Evolutionary conservation across 2,113 vertebrate species (phyloP).

Genomic region (Mormyrus iriodes): DNA sequence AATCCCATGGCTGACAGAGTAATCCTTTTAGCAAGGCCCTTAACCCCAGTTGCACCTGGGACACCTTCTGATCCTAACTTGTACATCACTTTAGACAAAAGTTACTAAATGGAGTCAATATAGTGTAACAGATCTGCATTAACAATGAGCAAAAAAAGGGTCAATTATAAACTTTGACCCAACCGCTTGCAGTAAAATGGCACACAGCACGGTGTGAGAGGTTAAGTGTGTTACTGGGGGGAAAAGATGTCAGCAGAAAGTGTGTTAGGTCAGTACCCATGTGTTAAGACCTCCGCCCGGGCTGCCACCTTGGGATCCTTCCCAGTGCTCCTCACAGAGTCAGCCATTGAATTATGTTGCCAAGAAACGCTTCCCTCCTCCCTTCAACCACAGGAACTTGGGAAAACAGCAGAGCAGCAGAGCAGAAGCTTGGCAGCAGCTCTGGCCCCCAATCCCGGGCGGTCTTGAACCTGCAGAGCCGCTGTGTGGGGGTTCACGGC

Average conservation of each 20-base stretch:
- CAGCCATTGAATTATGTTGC: not conserved
- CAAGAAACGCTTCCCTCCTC: not conserved
- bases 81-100: not conserved
- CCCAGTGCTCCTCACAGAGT: not conserved
- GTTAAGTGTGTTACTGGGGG: not conserved
- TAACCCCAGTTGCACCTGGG: not conserved
- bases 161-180: not conserved
- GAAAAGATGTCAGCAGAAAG: not conserved
- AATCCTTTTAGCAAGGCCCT: not conserved
- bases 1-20: not conserved
- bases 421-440: not conserved
- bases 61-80: not conserved
- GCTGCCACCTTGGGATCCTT: not conserved
- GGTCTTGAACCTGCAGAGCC: constrained; percentile 11
- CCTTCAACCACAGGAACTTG: not conserved
- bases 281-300: not conserved
- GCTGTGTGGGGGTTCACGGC: not conserved
- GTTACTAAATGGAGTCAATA: not conserved
- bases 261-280: not conserved
- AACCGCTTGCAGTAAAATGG: not conserved
- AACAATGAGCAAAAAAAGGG: not conserved
- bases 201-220: not conserved
- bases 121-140: not conserved
- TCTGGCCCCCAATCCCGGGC: not conserved
- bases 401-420: not conserved